Base-by-base conservation (phyloP, 1,140 invertebrate species). In the Brachionus koreanus region DNA sequence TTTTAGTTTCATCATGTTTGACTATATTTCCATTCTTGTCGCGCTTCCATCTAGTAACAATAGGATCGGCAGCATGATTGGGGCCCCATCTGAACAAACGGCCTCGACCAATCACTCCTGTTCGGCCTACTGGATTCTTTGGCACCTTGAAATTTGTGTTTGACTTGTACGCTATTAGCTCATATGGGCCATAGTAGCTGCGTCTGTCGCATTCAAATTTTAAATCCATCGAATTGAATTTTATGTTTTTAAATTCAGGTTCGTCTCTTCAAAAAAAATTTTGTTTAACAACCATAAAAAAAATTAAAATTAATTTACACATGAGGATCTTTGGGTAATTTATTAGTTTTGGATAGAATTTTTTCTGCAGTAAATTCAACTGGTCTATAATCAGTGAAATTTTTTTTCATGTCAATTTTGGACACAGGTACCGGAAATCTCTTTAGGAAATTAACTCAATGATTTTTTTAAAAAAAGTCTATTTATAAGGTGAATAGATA, bases 51-150 rank as follows among this genome's bases (percentile, higher is more conserved):
- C 93, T 90, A 13, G 94, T 95, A 0, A 96, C 93, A 83, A 96
- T 91, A 2, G 94, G 76, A 16, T 79, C 76, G 0, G 93, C 94
- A 5, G 95, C 95, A 90, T 96, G 94, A 88, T 96, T 96, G 6
- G 94, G 94, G 5, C 94, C 95, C 94, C 94, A 96, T 29, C 92
- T 90, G 0, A 94, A 94, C 12, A 97, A 87, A 2, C 92, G 52
- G 5, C 79, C 79, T 33, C 77, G 43, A 29, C 77, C 52, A 9
- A 33, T 75, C 9, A 81, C 23, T 0, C 95, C 94, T 19, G 95
- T 96, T 81, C 95, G 90, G 52, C 95, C 95, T 83, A 90, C 86
- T 4, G 93, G 93, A 87, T 95, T 95, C 10, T 23, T 39, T 12
- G 76, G 76, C 7, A 79, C 76, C 9, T 61, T 25, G 16, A 35